phyloP scores from a whole-genome alignment of 2,888 invertebrate species.

The Hedychridium roseum region DNA sequence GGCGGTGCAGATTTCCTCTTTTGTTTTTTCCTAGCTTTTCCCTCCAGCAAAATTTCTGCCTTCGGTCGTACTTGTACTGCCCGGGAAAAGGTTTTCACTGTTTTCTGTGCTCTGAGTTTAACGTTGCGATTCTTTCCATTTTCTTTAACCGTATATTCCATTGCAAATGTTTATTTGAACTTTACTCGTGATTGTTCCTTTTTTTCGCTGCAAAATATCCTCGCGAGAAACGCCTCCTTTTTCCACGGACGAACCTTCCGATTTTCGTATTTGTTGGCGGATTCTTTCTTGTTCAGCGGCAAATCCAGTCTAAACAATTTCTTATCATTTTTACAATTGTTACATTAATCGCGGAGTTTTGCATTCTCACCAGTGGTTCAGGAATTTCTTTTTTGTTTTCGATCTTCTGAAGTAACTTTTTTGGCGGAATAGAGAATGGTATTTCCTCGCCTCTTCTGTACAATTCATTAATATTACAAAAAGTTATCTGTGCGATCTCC shows the following conservation, averaged over 20 bases:
- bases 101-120: not conserved
- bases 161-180: not conserved
- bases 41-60: constrained; percentile 17
- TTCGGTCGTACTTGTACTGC: constrained; percentile 19
- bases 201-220: not conserved
- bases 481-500: not conserved
- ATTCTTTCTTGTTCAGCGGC: constrained; percentile 65
- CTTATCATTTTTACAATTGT: constrained; percentile 6
- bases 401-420: constrained; percentile 70
- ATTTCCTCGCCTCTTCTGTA: constrained; percentile 56
- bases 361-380: constrained; percentile 69
- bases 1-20: constrained; percentile 20
- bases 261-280: constrained; percentile 54
- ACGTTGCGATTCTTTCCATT: not conserved
- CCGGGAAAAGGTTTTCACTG: not conserved
- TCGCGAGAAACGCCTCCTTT: too few species aligned
- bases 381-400: constrained; percentile 67
- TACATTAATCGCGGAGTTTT: not conserved
- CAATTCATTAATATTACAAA: not conserved
- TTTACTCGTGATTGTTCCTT: not conserved
- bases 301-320: constrained; percentile 68
- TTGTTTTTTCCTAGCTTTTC: not conserved
- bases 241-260: constrained; percentile 17
- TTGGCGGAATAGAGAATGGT: constrained; percentile 71
- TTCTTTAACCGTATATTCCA: not conserved